Conservation (phyloP, 2,797 vertebrate species). For the Galagoides demidoff region DNA sequence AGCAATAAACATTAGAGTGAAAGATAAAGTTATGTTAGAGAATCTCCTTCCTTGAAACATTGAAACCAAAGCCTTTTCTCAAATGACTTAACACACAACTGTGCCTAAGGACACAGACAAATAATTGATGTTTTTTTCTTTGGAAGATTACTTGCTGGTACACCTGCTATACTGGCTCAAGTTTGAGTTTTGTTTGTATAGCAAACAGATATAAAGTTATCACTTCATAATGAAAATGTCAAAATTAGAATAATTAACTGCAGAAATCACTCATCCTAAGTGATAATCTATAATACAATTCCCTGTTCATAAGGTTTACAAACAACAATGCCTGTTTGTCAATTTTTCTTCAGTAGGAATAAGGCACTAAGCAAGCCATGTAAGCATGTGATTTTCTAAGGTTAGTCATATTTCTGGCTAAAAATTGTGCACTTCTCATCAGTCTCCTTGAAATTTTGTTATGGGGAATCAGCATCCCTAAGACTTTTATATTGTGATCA, state of each 20-base stretch:
- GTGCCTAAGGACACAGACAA: neutral
- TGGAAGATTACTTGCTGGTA: neutral
- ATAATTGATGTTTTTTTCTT: neutral
- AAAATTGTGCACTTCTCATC: neutral
- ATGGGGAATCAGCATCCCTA: neutral
- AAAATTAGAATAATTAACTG: neutral
- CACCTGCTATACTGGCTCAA: neutral
- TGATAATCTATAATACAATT: neutral
- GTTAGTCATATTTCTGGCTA: neutral
- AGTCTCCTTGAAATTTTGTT: neutral
- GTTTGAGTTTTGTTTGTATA: neutral
- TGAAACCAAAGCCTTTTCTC: neutral
- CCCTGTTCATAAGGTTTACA: neutral
- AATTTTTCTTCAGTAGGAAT: neutral
- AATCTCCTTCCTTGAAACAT: constrained; percentile 30
- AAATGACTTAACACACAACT: neutral
- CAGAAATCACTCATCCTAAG: neutral
- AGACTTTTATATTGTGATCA: neutral
- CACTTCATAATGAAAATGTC: neutral
- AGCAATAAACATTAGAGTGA: neutral
- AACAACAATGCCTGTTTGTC: neutral
- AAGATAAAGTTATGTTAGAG: neutral
- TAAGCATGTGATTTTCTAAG: neutral
- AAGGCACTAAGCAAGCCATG: neutral
- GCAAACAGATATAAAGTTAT: neutral